Evolutionary conservation across 1,140 invertebrate genomes (phyloP).

Genomic region (Brachionus paranguensis): DNA sequence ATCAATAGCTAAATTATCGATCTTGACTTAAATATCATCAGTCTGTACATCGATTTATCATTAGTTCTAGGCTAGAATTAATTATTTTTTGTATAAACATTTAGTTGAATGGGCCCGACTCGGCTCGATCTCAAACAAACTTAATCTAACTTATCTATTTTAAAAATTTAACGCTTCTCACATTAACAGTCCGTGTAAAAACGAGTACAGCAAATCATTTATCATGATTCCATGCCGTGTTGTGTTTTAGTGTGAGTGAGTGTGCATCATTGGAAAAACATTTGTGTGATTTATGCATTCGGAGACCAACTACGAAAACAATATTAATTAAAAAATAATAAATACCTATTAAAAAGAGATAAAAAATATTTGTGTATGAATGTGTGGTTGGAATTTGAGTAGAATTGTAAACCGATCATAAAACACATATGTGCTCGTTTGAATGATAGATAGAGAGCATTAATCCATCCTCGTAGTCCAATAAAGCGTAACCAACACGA

Average conservation of each 20-base stretch:
- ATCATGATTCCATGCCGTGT: background rate
- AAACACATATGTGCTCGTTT: constrained; percentile 5
- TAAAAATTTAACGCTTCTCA: background rate
- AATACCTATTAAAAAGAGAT: constrained; percentile 35
- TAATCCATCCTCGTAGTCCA: constrained; percentile 8
- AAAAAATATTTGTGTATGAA: background rate
- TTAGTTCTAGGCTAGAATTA: background rate
- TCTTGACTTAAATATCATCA: constrained; percentile 35
- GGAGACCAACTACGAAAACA: constrained; percentile 24
- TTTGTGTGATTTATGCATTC: constrained; percentile 15
- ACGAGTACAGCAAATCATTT: background rate
- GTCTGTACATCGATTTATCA: constrained; percentile 27
- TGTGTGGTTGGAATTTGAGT: constrained; percentile 16
- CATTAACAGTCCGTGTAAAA: background rate
- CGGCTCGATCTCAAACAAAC: background rate
- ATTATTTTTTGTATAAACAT: constrained; percentile 32
- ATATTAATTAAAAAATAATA: constrained; percentile 32
- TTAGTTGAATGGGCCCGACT: background rate
- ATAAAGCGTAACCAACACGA: constrained; percentile 14
- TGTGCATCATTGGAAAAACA: background rate
- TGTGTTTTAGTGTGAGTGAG: background rate
- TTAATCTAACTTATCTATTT: constrained; percentile 9
- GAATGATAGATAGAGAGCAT: background rate
- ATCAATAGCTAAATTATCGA: constrained; percentile 32
- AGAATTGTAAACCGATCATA: constrained; percentile 15